phyloP scores from a whole-genome alignment of 1,140 invertebrate genomes.

The Lerema accius region DNA sequence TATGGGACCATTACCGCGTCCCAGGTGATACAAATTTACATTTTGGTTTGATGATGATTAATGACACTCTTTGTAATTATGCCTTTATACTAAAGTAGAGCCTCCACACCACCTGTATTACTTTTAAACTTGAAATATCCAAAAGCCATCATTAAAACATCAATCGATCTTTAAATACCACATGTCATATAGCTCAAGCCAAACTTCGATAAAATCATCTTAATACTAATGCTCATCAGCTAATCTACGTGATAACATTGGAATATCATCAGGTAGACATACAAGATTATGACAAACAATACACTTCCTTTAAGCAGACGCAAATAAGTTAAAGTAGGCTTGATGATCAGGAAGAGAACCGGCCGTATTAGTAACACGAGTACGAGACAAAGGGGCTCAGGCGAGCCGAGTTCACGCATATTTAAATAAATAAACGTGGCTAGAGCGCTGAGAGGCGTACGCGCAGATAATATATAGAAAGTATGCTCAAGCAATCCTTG shows the following conservation, averaged over 20 bases:
- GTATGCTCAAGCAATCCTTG: conserved; percentile 3
- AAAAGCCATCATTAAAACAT: too few relatives aligned
- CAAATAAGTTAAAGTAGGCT: conserved; percentile 41
- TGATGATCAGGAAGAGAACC: conserved; percentile 61
- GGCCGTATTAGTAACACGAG: conserved; percentile 55
- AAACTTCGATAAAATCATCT: too few relatives aligned
- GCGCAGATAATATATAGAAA: conserved; percentile 44
- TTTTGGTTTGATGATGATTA: too few relatives aligned
- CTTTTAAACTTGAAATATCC: too few relatives aligned
- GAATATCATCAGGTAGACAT: neutral
- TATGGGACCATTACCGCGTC: too few relatives aligned
- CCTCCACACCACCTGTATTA: too few relatives aligned
- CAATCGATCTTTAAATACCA: too few relatives aligned
- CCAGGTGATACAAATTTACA: too few relatives aligned
- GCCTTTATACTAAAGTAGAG: too few relatives aligned
- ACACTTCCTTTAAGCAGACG: conserved; percentile 33
- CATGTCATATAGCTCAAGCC: too few relatives aligned
- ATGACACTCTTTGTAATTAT: too few relatives aligned
- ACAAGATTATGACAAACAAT: conserved; percentile 1
- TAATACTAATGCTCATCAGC: neutral
- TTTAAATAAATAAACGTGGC: conserved; percentile 78
- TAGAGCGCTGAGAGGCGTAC: conserved; percentile 59
- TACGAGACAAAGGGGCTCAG: conserved; percentile 66
- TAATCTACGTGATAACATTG: neutral
- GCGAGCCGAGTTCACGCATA: conserved; percentile 69